Base-by-base conservation (phyloP, 2,888 invertebrate species). In the Athripsodes cinereus region DNA sequence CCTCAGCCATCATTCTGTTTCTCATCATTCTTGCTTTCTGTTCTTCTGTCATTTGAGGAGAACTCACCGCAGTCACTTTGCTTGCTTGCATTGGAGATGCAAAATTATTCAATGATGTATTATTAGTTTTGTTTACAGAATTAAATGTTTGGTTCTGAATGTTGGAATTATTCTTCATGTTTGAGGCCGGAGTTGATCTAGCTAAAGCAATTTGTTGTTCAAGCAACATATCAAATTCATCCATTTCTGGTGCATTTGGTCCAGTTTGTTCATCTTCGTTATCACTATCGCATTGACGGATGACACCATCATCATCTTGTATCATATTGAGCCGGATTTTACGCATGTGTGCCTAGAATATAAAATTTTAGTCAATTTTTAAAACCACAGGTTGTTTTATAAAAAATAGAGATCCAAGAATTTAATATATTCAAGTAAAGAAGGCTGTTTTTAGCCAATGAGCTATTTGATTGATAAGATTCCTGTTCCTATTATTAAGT, bases 1-100 rank as follows among this genome's bases (percentile, higher is more conserved):
- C 84, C 70, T 85, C 80, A 0, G 88, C 88, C 49, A 83, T 62
- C 65, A 77, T 76, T 53, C 84, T 78, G 68, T 89, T 91, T 64
- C 80, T 80, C 21, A 87, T 80, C 72, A 90, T 85, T 66, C 84
- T 80, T 53, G 86, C 82, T 64, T 80, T 78, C 67, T 86, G 83
- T 62, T 86, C 89, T 1, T 85, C 80, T 1, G 53, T 53, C n/a
- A 59, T 19, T 18, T 40, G 55, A 11, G 35, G 49, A 11, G 31
- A 31, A 11, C 22, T 16, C 19, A 22, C 22, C 44, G 35, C 21
- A 16, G 53, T n/a, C n/a, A 5, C 3, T 13, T 44, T n/a, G 3
- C 6, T 2, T 13, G 44, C 13, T 44, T 44, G 44, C n/a, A 44
- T 44, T 16, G 44, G 13, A 3, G 44, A 8, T 16, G 44, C 3